Evolutionary conservation across 2,113 vertebrate species (phyloP).

Genomic region (Centrocercus urophasianus): DNA sequence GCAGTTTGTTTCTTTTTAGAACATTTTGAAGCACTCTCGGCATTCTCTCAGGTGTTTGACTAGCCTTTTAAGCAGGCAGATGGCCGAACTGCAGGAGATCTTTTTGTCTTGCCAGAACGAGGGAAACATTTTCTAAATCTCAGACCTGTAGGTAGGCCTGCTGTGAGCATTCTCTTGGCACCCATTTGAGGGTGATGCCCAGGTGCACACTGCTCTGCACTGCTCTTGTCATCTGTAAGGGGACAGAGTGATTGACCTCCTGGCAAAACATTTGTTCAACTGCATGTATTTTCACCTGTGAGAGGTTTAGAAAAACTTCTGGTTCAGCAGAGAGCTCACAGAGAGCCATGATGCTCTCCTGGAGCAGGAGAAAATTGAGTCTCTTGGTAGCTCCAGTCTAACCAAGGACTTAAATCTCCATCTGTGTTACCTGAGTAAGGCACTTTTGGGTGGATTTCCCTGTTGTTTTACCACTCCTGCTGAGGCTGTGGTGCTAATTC

Average conservation of each 20-base stretch:
- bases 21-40: not conserved
- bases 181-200: fast-evolving
- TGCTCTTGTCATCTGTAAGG: not conserved
- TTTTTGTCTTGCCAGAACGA: not conserved
- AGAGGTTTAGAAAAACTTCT: not conserved
- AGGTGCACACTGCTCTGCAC: fast-evolving
- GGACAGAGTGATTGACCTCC: not conserved
- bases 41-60: not conserved
- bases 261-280: not conserved
- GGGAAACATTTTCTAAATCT: not conserved
- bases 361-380: not conserved
- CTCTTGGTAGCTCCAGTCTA: not conserved
- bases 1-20: not conserved
- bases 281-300: not conserved
- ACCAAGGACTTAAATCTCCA: not conserved
- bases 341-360: not conserved
- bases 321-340: not conserved
- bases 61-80: not conserved
- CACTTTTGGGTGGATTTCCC: not conserved
- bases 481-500: not conserved
- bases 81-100: not conserved
- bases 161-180: not conserved
- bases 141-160: not conserved
- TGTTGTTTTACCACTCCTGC: not conserved
- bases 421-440: not conserved